These are phyloP conservation scores for Azemiops feae DNA, from an alignment of 2,113 vertebrate species.

Conservation along the genomic window DNA sequence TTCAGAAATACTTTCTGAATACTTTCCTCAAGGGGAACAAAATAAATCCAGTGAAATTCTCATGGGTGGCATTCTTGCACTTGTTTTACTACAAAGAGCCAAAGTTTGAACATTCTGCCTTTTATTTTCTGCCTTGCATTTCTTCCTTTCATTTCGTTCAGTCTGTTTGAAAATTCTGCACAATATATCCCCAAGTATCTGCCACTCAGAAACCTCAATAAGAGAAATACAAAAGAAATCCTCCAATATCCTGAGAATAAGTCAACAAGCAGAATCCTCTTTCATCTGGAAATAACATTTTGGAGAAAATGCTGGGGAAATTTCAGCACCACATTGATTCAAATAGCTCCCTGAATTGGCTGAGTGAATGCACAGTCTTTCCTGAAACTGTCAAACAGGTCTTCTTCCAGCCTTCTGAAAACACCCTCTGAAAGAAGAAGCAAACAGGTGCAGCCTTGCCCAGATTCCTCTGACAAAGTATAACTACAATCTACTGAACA, in stretches of 20 bases:
- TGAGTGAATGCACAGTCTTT: not conserved
- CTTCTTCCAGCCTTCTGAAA: not conserved
- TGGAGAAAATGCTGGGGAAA: not conserved
- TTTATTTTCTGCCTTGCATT: not conserved
- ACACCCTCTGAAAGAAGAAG: not conserved
- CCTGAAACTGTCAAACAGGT: not conserved
- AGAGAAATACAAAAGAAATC: not conserved
- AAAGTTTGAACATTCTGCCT: not conserved
- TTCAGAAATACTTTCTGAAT: not conserved
- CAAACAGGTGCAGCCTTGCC: not conserved
- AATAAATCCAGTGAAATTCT: not conserved
- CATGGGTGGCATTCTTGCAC: not conserved
- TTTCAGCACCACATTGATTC: not conserved
- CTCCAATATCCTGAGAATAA: not conserved
- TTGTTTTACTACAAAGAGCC: not conserved
- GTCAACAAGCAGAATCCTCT: not conserved
- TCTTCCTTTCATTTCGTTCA: not conserved
- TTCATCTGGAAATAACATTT: not conserved
- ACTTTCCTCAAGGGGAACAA: no score
- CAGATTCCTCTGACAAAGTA: not conserved
- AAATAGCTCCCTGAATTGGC: not conserved
- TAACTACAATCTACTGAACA: not conserved
- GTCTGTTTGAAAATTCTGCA: not conserved
- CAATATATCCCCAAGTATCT: not conserved
- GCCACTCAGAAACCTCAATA: not conserved